Evolutionary conservation across 2,888 invertebrate genomes (phyloP).

Genomic region (Onchidella celtica): DNA sequence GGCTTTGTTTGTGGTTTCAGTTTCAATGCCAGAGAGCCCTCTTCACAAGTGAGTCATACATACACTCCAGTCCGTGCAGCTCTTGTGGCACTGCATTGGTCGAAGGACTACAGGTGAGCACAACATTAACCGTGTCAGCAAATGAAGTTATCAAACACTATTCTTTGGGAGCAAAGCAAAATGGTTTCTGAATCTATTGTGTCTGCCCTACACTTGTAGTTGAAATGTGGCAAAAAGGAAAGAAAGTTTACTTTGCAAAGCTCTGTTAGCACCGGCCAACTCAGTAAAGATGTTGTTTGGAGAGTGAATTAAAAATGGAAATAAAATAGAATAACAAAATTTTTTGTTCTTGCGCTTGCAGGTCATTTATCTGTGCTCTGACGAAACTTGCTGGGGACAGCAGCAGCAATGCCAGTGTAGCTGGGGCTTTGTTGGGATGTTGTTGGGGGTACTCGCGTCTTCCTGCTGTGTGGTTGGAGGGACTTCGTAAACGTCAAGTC

Average conservation of each 20-base stretch:
- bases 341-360: slow-evolving; percentile 59
- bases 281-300: too few relatives aligned
- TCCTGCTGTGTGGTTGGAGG: slow-evolving; percentile 73
- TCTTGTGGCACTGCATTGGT: slow-evolving; percentile 66
- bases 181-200: too few relatives aligned
- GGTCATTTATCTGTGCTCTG: slow-evolving; percentile 69
- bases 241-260: too few relatives aligned
- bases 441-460: slow-evolving; percentile 74
- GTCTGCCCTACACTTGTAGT: too few relatives aligned
- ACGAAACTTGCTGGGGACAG: slow-evolving; percentile 78
- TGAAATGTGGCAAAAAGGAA: too few relatives aligned
- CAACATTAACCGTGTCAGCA: too few relatives aligned
- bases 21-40: slow-evolving; percentile 73
- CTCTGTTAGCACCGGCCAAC: too few relatives aligned
- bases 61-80: slow-evolving; percentile 74
- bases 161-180: too few relatives aligned
- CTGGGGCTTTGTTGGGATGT: slow-evolving; percentile 78
- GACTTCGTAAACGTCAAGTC: slow-evolving; percentile 69
- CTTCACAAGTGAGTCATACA: slow-evolving; percentile 70
- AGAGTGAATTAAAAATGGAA: too few relatives aligned
- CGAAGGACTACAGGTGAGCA: slow-evolving; percentile 72
- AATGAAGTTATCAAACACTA: too few relatives aligned
- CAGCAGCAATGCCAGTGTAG: slow-evolving; percentile 76
- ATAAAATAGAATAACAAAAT: too few relatives aligned
- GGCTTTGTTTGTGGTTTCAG: too few relatives aligned